Evolutionary conservation across 2,797 vertebrate species (phyloP), one percentile per base, ranked within the genome.

Genomic region (Xiphorhynchus erythropygius): DNA sequence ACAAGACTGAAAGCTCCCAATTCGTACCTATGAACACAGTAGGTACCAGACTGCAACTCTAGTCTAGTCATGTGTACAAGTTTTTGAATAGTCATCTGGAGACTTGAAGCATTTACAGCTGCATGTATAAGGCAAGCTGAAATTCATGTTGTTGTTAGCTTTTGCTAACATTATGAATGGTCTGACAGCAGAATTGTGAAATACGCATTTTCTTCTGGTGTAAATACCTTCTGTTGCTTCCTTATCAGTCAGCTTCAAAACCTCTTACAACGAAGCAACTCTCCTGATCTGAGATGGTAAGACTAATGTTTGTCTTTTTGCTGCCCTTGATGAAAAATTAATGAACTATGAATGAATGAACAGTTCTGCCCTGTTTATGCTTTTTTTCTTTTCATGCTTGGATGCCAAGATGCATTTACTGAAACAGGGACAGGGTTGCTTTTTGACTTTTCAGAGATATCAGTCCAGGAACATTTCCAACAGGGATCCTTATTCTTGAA

Each of bases 291-390:
- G 49, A 90, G 71, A 91, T 75, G 64, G 70, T 95, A 87, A 91
- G 14, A 13, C 46, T 71, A 55, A 92, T 85, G 65, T 94, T 94
- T 92, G 64, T 80, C 75, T 96, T 91, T 85, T 91, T 94, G 60
- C 57, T 87, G 69, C 23, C 73, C 82, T 91, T 81, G 53, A 85
- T 87, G 73, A 93, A 94, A 94, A 93, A 95, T 71, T 88, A 93
- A 95, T 87, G 68, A 89, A 64, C 68, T 89, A 64, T 83, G 90
- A 95, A 91, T 57, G 73, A 90, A 86, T 76, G 64, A 89, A 80
- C 42, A 68, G 53, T 69, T 83, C 64, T 70, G 18, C 39, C 28
- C 24, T 69, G 60, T 81, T 96, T 93, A 73, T 78, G 25, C 9
- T 76, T 82, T 79, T 63, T 75, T 75, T 64, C 13, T 80, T 80